phyloP scores from a whole-genome alignment of 2,888 invertebrate genomes.

The Vandiemenella viatica region DNA sequence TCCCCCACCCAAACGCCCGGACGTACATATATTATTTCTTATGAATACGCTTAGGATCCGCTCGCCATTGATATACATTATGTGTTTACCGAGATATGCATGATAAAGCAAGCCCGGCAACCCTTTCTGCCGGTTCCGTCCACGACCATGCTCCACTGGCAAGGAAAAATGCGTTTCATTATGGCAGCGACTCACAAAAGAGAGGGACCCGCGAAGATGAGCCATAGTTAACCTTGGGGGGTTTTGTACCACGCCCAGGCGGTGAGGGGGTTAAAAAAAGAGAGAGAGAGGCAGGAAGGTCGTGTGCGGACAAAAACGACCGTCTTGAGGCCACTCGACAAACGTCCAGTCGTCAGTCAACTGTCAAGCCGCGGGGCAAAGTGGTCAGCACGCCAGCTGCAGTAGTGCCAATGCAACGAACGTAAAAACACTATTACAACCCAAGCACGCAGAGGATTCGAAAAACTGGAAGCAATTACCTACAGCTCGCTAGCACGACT shows the following conservation, averaged over 20 bases:
- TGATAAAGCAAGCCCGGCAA: background rate
- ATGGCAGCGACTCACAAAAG: slow-evolving; percentile 18
- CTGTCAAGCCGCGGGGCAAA: no score
- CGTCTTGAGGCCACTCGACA: no score
- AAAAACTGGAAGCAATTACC: no score
- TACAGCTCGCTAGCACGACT: no score
- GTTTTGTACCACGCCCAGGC: background rate
- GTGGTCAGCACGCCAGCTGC: no score
- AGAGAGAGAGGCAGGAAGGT: no score
- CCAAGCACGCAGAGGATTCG: no score
- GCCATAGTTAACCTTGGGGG: background rate
- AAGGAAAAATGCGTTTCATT: slow-evolving; percentile 35
- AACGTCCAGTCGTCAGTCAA: no score
- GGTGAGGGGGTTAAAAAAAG: no score
- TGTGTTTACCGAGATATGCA: background rate
- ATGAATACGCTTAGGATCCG: background rate
- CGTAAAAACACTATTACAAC: no score
- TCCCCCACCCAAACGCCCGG: background rate
- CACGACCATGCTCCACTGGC: slow-evolving; percentile 31
- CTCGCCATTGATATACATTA: background rate
- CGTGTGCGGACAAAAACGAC: no score
- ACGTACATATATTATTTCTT: background rate
- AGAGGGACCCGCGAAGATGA: background rate
- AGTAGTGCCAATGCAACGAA: no score
- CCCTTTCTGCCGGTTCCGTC: background rate